Evolutionary conservation across 2,113 vertebrate genomes (phyloP).

Genomic region (Rhea americana): DNA sequence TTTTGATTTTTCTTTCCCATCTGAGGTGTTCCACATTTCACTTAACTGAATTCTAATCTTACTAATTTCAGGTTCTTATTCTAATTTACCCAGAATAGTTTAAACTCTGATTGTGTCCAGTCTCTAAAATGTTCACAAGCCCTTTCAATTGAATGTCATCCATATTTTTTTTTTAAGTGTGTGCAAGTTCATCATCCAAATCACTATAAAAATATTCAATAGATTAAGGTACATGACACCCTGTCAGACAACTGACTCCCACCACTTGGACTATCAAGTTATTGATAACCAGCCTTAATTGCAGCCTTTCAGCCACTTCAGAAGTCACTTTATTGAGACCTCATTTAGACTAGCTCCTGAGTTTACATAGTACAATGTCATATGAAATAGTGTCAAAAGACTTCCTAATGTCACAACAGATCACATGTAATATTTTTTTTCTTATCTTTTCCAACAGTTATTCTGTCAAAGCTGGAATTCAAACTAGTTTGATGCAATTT

Average conservation of each 20-base stretch:
- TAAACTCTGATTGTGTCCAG: not conserved
- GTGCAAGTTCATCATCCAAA: not conserved
- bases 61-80: slow-evolving; percentile 7
- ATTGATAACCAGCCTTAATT: not conserved
- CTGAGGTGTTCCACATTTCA: not conserved
- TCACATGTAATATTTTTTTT: not conserved
- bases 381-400: slow-evolving; percentile 51
- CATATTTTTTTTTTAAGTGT: not conserved
- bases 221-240: not conserved
- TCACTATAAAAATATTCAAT: not conserved
- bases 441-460: not conserved
- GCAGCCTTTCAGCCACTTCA: not conserved
- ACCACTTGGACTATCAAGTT: not conserved
- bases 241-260: not conserved
- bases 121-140: not conserved
- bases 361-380: slow-evolving; percentile 30
- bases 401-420: slow-evolving; percentile 39
- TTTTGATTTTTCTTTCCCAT: slow-evolving; percentile 35
- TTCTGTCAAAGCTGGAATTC: not conserved
- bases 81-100: slow-evolving; percentile 26
- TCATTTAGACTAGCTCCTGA: not conserved
- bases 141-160: not conserved
- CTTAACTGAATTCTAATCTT: not conserved
- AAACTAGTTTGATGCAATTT: not conserved
- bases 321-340: not conserved